Base-by-base conservation (phyloP, 2,797 vertebrate genomes). In the Myripristis murdjan region DNA sequence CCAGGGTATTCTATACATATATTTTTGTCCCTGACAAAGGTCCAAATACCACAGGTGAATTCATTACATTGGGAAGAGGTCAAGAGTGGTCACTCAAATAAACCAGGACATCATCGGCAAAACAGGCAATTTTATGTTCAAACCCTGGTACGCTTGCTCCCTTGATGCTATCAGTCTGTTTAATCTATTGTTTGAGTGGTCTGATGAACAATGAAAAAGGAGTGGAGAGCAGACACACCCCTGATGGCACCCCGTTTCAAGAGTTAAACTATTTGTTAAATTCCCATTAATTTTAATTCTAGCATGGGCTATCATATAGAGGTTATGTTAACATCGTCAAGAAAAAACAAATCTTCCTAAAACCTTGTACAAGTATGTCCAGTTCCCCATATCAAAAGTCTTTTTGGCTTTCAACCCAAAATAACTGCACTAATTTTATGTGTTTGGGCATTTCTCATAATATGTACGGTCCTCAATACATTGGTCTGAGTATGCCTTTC, bases 191-290 rank as follows among this genome's bases (percentile, higher is more conserved):
- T 23, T 15, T 6, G 1, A 65, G 24, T 15, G 76, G 73, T 37
- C 79, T 65, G 20, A 77, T 72, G 37, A 73, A 77, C 2, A 85
- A 11, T 5, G 55, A 41, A 15, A 85, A 72, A 31, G 74, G 64
- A n/a, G n/a, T 5, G 77, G 61, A 0, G 22, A 64, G 1, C 28
- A 66, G 1, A 8, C 18, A 7, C 73, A 82, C 0, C 54, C 53
- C 12, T 53, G 65, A 6, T 72, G 70, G 8, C 57, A 71, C 33
- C 64, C 69, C 22, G 44, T 22, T 26, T 73, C 60, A 22, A 75
- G 11, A 18, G 1, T 26, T 3, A 70, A 54, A 11, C 51, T 58
- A 2, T 70, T 20, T 2, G 53, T 26, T 5, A 67, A 5, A 5
- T 70, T 9, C 20, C 70, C 61, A 39, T 57, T 74, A 1, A 66